Evolutionary conservation across 2,888 invertebrate species (phyloP).

Genomic region (Carterocephalus palaemon): DNA sequence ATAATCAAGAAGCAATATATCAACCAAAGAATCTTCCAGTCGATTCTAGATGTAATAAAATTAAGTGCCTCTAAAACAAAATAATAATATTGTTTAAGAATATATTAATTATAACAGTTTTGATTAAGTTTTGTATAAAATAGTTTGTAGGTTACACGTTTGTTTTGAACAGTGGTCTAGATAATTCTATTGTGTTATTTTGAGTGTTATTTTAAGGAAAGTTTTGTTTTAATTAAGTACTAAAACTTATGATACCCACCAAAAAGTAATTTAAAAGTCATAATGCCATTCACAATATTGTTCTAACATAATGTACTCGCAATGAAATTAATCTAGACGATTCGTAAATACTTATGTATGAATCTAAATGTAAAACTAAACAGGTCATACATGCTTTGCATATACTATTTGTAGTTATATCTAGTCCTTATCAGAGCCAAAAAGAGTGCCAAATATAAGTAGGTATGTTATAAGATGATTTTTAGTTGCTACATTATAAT

Average conservation of each 20-base stretch:
- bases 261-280: slow-evolving; percentile 23
- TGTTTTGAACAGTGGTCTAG: slow-evolving; percentile 10
- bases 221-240: slow-evolving; percentile 17
- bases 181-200: slow-evolving; percentile 20
- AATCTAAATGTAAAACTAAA: no score
- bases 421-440: slow-evolving; percentile 7
- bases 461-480: no score
- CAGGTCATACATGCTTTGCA: neutral
- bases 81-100: slow-evolving; percentile 32
- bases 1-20: slow-evolving; percentile 60
- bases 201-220: slow-evolving; percentile 14
- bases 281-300: neutral
- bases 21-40: slow-evolving; percentile 73
- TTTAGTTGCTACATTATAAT: no score
- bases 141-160: slow-evolving; percentile 9
- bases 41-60: slow-evolving; percentile 51
- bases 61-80: slow-evolving; percentile 38
- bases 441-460: slow-evolving; percentile 15
- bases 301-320: neutral
- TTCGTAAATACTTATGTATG: no score
- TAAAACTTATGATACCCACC: slow-evolving; percentile 29
- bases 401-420: slow-evolving; percentile 1
- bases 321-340: no score
- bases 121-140: slow-evolving; percentile 33
- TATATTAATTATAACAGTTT: slow-evolving; percentile 38